Base-by-base conservation (phyloP, 2,113 vertebrate species). In the Charadrius vociferus region DNA sequence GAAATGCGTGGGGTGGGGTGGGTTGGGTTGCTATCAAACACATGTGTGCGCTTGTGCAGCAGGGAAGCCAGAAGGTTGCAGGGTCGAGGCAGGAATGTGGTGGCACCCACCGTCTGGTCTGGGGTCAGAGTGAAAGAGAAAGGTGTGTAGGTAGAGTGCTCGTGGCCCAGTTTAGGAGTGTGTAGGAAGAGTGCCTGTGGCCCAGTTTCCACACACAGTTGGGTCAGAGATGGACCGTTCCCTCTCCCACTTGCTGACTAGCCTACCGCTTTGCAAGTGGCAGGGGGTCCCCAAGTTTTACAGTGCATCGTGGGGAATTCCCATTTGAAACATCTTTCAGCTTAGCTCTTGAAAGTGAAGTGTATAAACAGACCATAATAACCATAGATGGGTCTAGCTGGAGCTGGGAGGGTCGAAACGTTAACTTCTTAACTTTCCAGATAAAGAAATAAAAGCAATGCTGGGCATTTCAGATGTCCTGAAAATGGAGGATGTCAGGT, bases 51-150 rank as follows among this genome's bases (percentile, higher is more conserved):
- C 30, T 86, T 49, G 37, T 34, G 61, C n/a, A 22, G 23, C 50
- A 43, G 29, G 14, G 21, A 61, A 87, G 14, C 27, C 12, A 36
- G 36, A 49, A 26, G 4, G 3, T 21, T 56, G 7, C 55, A 49
- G 58, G 7, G 23, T 55, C 0, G 0, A 77, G 72, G 41, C 30
- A 53, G 61, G 18, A 82, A 20, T 3, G 0, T 55, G 55, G 18
- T 10, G 3, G 17, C 52, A 45, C 8, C 47, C 21, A 30, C n/a
- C 10, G n/a, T 63, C 62, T 86, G 62, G 7, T 14, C 26, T 77
- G 45, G 21, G 7, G 7, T 86, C 49, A 58, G 47, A 70, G 49
- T 47, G 72, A 58, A 52, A 37, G 45, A 65, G 37, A 78, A 73
- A 2, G 14, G 39, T 13, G 4, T 71, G 32, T 39, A 63, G 59